Percentiles rank a stretch among this genome's conserved stretches.
phyloP scores from a whole-genome alignment of 2,113 vertebrate species.

The Podilymbus podiceps region DNA sequence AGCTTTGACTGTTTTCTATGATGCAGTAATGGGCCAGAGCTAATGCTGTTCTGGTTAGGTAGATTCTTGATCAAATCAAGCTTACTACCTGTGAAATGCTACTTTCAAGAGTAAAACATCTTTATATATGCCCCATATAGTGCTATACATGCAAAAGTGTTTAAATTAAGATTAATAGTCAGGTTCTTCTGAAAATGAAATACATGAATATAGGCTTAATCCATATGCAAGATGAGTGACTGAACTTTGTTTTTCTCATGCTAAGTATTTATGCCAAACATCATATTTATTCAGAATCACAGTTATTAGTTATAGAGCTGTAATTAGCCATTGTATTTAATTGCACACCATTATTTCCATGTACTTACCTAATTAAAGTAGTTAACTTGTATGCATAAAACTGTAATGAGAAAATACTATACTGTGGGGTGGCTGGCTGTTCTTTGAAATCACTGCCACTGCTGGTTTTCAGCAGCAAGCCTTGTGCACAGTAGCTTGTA shows the following conservation, averaged over 20 bases:
- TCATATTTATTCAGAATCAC: conserved; percentile 22
- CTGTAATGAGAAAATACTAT: conserved; percentile 8
- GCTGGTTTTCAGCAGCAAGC: not conserved
- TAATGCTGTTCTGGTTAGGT: not conserved
- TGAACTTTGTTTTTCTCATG: not conserved
- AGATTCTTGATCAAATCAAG: not conserved
- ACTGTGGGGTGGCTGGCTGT: not conserved
- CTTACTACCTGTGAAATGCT: not conserved
- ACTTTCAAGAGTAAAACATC: not conserved
- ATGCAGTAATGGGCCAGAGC: not conserved
- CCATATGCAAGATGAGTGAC: not conserved
- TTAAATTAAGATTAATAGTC: not conserved
- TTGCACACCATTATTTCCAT: conserved; percentile 24
- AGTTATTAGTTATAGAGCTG: conserved; percentile 36
- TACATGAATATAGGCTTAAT: not conserved
- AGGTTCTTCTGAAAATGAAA: not conserved
- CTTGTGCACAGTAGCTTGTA: not conserved
- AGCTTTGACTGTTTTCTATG: not conserved
- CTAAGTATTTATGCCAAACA: conserved; percentile 22
- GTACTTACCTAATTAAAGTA: conserved; percentile 47
- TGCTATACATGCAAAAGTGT: not conserved
- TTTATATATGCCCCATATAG: not conserved
- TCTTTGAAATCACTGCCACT: not conserved
- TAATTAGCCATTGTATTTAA: conserved; percentile 52
- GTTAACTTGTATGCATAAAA: conserved; percentile 37